Conservation (phyloP, 2,113 vertebrate genomes). For the Eubucco bourcierii region DNA sequence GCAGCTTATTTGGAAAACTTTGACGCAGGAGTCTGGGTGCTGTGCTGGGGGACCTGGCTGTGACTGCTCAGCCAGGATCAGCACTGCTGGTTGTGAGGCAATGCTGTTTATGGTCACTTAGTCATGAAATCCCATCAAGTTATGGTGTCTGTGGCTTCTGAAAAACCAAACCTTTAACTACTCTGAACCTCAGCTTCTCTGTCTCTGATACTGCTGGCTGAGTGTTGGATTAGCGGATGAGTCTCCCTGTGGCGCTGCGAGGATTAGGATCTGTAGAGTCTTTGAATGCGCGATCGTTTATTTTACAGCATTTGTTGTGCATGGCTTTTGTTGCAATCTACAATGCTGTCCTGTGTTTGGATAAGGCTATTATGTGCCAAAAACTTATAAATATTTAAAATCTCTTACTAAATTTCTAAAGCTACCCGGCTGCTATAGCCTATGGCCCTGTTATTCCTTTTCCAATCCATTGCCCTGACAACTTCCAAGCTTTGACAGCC, state of each 20-base stretch:
- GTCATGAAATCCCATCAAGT: not conserved
- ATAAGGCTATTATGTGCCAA: not conserved
- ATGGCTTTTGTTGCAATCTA: slow-evolving; percentile 26
- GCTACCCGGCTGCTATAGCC: not conserved
- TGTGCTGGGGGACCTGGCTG: not conserved
- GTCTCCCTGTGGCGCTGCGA: not conserved
- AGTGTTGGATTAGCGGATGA: not conserved
- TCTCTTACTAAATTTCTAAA: slow-evolving; percentile 39
- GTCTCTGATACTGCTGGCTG: not conserved
- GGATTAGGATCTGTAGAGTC: slow-evolving; percentile 12
- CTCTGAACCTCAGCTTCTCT: not conserved
- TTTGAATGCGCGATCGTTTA: not conserved
- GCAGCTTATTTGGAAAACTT: not conserved
- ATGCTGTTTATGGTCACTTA: slow-evolving; percentile 7
- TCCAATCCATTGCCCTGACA: not conserved
- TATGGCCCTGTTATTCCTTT: not conserved
- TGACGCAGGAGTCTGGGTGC: not conserved
- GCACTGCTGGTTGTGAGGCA: accelerated
- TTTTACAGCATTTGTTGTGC: slow-evolving; percentile 9
- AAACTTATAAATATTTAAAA: slow-evolving; percentile 54
- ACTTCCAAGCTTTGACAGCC: not conserved
- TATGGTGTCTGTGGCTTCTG: not conserved
- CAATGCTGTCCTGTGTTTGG: slow-evolving; percentile 42
- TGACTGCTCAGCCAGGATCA: not conserved
- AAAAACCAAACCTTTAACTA: not conserved